phyloP scores from a whole-genome alignment of 2,888 invertebrate genomes.

The Ethmia dodecea region DNA sequence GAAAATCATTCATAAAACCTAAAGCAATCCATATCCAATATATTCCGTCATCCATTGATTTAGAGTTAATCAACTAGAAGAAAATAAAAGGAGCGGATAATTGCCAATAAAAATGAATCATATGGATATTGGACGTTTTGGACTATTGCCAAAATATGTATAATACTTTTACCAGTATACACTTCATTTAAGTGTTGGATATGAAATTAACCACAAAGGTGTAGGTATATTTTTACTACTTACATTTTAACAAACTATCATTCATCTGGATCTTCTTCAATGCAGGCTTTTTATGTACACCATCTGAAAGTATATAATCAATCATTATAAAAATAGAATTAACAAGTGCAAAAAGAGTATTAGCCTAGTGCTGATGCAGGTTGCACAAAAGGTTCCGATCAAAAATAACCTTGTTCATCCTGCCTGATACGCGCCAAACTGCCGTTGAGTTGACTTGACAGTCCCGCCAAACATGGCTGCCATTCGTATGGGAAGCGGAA shows the following conservation, averaged over 20 bases:
- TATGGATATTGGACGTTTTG: slow-evolving; percentile 26
- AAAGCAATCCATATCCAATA: no score
- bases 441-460: slow-evolving; percentile 64
- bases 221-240: background rate
- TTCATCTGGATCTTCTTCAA: background rate
- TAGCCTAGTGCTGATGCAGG: no score
- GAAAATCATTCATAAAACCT: no score
- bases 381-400: no score
- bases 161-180: slow-evolving; percentile 22
- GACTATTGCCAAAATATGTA: slow-evolving; percentile 26
- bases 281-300: slow-evolving; percentile 7
- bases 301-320: slow-evolving; percentile 43
- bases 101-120: slow-evolving; percentile 29
- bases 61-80: slow-evolving; percentile 20
- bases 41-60: slow-evolving; percentile 32
- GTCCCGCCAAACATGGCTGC: slow-evolving; percentile 76
- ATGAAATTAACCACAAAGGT: background rate
- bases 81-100: slow-evolving; percentile 29
- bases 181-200: slow-evolving; percentile 4
- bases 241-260: background rate
- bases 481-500: slow-evolving; percentile 73
- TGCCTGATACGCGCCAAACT: slow-evolving; percentile 69
- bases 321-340: no score
- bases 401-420: slow-evolving; percentile 59
- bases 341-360: no score